phyloP scores from a whole-genome alignment of 2,797 vertebrate species.

The Darevskia nairensis region DNA sequence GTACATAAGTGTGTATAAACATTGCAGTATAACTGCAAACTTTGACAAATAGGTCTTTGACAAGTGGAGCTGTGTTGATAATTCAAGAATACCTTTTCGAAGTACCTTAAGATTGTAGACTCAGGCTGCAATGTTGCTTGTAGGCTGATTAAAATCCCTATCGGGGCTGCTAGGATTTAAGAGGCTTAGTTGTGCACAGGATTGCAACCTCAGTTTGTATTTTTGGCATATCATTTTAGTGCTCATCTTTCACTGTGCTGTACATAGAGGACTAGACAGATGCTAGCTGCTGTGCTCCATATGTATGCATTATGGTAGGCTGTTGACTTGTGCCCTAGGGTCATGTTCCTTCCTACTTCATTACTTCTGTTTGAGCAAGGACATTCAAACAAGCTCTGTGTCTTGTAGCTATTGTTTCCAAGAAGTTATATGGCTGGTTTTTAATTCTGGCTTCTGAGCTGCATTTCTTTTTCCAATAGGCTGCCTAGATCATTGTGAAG shows the following conservation, averaged over 20 bases:
- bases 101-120: not conserved
- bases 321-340: conserved; percentile 68
- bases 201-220: conserved; percentile 28
- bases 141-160: conserved; percentile 16
- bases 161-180: not conserved
- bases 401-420: conserved; percentile 61
- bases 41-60: not conserved
- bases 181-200: not conserved
- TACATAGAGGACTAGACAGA: conserved; percentile 58
- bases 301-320: conserved; percentile 70
- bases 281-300: conserved; percentile 62
- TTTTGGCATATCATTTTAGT: conserved; percentile 51
- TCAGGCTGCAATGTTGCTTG: not conserved
- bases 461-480: not conserved
- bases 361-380: conserved; percentile 84
- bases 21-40: not conserved
- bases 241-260: conserved; percentile 53
- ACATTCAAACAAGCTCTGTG: conserved; percentile 72
- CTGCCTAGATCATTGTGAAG: not conserved
- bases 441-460: not conserved
- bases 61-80: not conserved
- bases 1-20: not conserved
- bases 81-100: not conserved
- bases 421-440: conserved; percentile 40
- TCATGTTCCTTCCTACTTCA: conserved; percentile 75